Evolutionary conservation across 1,140 invertebrate species (phyloP), one percentile per base, ranked within the genome.

Genomic region (Bilobella aurantiaca): DNA sequence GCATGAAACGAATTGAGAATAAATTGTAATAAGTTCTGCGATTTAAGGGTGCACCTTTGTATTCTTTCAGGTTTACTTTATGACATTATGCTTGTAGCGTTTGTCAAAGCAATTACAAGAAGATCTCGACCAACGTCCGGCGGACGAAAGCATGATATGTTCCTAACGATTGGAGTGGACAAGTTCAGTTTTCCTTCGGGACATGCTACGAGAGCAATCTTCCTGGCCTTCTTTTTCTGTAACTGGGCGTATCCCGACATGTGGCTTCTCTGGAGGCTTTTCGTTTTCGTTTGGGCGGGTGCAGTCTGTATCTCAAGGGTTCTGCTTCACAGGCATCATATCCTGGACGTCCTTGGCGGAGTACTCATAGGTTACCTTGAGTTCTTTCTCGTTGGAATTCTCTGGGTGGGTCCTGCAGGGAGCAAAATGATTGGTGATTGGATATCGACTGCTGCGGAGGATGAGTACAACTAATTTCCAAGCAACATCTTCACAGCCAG

Each of bases 141-240:
- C 47, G 47, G 42, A 3, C 34, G 32, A 29, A 75, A 76, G 67
- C 78, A 79, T 71, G 86, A 90, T 68, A 82, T 84, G 78, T 81
- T 84, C 62, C 74, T 79, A 2, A 78, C 81, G 76, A 82, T 74
- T 77, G 81, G 84, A 0, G 80, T 92, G 0, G 95, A 98, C 77
- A 88, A 93, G 73, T 97, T 87, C 75, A 93, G 93, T 34, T 98
- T 98, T 77, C 96, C 95, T 29, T 97, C 94, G 0, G 96, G 96
- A 0, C 96, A 99, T 79, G 84, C 91, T 1, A 93, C 91, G n/a
- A 79, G 96, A 73, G 84, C 91, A 12, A 81, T 86, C 14, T 85
- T 91, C 74, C 77, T 98, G 18, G 79, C 85, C 1, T 83, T 84
- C 56, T 88, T 91, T 73, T 86, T 89, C 64, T 79, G 82, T 3